phyloP scores from a whole-genome alignment of 2,888 invertebrate species.

The Xanthorhoe designata region DNA sequence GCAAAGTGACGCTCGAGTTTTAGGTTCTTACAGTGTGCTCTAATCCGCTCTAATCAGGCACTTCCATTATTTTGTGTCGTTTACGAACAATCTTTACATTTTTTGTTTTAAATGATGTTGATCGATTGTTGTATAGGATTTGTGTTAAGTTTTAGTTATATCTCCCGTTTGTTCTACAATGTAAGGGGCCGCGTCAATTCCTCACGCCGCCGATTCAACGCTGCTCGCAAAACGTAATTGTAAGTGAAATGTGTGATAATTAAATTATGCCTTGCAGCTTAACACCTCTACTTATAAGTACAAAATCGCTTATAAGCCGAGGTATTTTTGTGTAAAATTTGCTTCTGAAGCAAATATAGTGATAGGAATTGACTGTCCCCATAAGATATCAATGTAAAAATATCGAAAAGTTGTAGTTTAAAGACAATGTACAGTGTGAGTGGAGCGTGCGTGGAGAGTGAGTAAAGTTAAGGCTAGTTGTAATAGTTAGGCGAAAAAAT shows the following conservation, averaged over 20 bases:
- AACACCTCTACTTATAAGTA: conserved; percentile 45
- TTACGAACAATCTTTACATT: conserved; percentile 56
- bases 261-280: conserved; percentile 48
- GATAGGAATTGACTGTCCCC: conserved; percentile 79
- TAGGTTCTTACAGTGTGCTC: conserved; percentile 46
- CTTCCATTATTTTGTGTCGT: conserved; percentile 57
- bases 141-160: conserved; percentile 73
- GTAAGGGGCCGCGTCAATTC: conserved; percentile 80
- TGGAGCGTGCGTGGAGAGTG: conserved; percentile 61
- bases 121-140: conserved; percentile 72
- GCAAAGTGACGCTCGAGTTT: conserved; percentile 30
- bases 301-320: conserved; percentile 44
- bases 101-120: conserved; percentile 59
- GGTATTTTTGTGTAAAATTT: conserved; percentile 48
- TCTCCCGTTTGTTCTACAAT: conserved; percentile 48
- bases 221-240: conserved; percentile 50
- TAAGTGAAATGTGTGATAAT: conserved; percentile 55
- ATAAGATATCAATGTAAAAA: conserved; percentile 74
- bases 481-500: conserved; percentile 76
- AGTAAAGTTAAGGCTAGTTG: conserved; percentile 76
- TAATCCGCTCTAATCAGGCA: conserved; percentile 57
- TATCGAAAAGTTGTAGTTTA: conserved; percentile 73
- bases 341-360: conserved; percentile 66
- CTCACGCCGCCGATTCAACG: conserved; percentile 59
- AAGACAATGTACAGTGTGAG: conserved; percentile 62